phyloP scores from a whole-genome alignment of 1,140 invertebrate genomes.

The Ceratitis capitata region DNA sequence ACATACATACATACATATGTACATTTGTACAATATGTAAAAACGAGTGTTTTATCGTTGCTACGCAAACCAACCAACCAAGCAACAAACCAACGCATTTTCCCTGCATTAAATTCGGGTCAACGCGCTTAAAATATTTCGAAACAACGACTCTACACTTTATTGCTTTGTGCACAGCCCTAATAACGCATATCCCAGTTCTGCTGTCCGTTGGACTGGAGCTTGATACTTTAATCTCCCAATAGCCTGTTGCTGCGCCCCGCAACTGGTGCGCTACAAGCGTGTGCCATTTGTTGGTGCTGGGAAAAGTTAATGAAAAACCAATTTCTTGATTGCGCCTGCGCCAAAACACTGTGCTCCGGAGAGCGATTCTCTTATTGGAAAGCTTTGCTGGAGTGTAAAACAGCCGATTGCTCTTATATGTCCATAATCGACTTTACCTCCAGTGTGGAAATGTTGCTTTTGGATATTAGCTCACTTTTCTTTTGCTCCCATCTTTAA shows the following conservation, averaged over 20 bases:
- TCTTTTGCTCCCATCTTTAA: neutral
- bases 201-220: neutral
- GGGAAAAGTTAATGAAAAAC: neutral
- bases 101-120: neutral
- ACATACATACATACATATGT: too few relatives aligned
- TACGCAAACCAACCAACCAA: too few relatives aligned
- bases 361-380: neutral
- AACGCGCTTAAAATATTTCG: neutral
- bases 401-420: neutral
- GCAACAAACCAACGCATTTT: neutral
- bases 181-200: conserved; percentile 18
- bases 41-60: neutral
- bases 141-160: neutral
- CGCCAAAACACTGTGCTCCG: neutral
- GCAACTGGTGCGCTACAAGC: neutral
- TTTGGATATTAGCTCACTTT: neutral
- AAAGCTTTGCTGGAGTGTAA: neutral
- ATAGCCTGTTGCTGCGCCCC: conserved; percentile 32
- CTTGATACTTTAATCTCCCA: conserved; percentile 21
- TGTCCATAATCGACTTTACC: neutral
- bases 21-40: neutral
- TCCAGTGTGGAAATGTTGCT: neutral
- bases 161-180: neutral
- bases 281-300: neutral
- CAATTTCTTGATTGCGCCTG: neutral